Base-by-base conservation (phyloP, 2,113 vertebrate species). In the Panthera uncia region DNA sequence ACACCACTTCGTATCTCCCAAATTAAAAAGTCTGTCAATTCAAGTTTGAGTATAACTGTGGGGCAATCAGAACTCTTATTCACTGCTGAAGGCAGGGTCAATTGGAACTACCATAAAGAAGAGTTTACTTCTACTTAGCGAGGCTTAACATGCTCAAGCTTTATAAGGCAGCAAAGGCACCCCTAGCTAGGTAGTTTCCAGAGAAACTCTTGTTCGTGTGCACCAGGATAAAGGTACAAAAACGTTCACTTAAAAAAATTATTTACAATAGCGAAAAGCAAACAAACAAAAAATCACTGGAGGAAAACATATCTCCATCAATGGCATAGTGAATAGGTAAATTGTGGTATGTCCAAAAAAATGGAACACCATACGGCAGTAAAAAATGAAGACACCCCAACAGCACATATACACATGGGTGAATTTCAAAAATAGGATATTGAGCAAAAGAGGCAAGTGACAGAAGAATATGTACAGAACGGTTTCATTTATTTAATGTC, bases 401-500 rank as follows among this genome's bases (percentile, higher is more conserved):
- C n/a, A 94, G 19, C 9, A 11, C 15, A 48, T 52, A 83, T 45
- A 27, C 38, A 48, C 61, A 23, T 63, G 6, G 41, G 18, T 78
- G 14, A 21, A 63, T 83, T 76, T 57, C 41, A 85, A 79, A 97
- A 91, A 57, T 68, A 36, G 4, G 8, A 89, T 65, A 68, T 7
- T 80, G 57, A 91, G 29, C 31, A 69, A 73, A 82, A 87, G 27
- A 82, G 31, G 23, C 11, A 63, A 90, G 33, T 52, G 27, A n/a
- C 13, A 84, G n/a, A 89, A 61, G 31, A 57, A 23, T 82, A 45
- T 63, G 27, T 29, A 23, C 38, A 87, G 50, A 86, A 78, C 57
- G n/a, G 41, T n/a, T 93, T 87, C 31, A 55, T 38, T 89, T 95
- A 57, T 68, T 82, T 87, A 91, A 95, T 86, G 74, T 48, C 73